These are phyloP conservation scores for Chionoecetes opilio DNA, from an alignment of 1,140 invertebrate species.

Conservation along the genomic window DNA sequence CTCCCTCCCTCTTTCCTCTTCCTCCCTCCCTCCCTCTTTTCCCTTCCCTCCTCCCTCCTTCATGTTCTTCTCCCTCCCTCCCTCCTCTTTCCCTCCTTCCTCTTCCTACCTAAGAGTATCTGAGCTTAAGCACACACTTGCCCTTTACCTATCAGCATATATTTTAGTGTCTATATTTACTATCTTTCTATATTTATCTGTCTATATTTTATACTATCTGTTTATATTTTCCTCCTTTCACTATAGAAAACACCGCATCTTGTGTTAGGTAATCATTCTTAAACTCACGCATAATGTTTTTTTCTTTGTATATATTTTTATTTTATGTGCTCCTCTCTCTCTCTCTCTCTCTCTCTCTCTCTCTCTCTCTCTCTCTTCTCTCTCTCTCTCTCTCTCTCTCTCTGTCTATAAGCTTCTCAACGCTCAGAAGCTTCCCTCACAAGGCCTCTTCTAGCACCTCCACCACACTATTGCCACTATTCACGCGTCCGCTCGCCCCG, in stretches of 20 bases:
- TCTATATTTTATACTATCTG: no score
- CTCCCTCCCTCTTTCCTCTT: not conserved
- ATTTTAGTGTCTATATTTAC: not conserved
- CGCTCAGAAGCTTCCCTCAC: not conserved
- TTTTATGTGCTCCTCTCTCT: not conserved
- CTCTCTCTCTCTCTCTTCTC: slow-evolving; percentile 31
- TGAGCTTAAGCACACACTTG: not conserved
- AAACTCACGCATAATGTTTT: not conserved
- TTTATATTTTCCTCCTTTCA: not conserved
- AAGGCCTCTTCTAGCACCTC: not conserved
- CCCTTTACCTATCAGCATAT: not conserved
- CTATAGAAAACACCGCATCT: not conserved
- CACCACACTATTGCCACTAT: not conserved
- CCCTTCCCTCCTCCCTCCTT: not conserved
- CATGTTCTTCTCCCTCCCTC: not conserved
- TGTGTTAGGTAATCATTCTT: not conserved
- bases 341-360: not conserved
- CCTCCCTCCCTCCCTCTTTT: not conserved
- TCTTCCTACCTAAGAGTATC: not conserved
- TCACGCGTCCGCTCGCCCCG: no score
- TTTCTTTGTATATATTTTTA: not conserved
- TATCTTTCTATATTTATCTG: not conserved
- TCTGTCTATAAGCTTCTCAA: not conserved
- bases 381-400: not conserved
- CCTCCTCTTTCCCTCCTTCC: not conserved